Base-by-base conservation (phyloP, 1,140 invertebrate genomes). In the Drosophila simulans region DNA sequence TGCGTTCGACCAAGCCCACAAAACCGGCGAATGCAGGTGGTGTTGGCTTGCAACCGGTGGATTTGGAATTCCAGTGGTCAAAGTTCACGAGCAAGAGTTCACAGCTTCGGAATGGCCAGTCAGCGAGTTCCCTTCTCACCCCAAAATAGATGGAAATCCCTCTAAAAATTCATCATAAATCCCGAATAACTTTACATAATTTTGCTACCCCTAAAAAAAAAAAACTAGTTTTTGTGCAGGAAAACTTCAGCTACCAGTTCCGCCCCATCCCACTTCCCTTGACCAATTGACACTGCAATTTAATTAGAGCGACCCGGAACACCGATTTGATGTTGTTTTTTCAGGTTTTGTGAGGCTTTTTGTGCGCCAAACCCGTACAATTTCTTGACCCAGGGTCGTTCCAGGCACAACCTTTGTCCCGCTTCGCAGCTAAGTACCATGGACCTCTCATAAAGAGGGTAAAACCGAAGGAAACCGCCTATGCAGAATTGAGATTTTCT, bases 301-400 rank as follows among this genome's bases (percentile, higher is more conserved):
- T 89, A 89, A 89, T 89, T 89, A 89, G 84, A 89, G 80, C 84
- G 84, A 89, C 84, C 84, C 77, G 66, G 84, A 56, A 68, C 72
- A 53, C 62, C 49, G 83, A 81, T 77, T 86, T 70, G 27, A 79
- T 88, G 79, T 57, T 62, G 69, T 59, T 75, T 88, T 81, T 88
- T 86, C 82, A 48, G 62, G 73, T 86, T 85, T 84, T 68, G 60
- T 42, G 40, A 35, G 43, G 51, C 51, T 57, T 80, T 80, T 77
- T 55, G 53, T 45, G 35, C 39, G 35, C 60, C 69, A 58, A 68
- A 60, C 52, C 52, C 59, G 55, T 58, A 63, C 54, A 75, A 75
- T 75, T 82, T 70, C 60, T 69, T 88, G 78, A 88, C 78, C 79
- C 48, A 22, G 68, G 83, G 75, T 88, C 79, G 60, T 51, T 49